Evolutionary conservation across 2,797 vertebrate genomes (phyloP), one percentile per base, ranked within the genome.

Genomic region (Petrocephalus schoutedeni): DNA sequence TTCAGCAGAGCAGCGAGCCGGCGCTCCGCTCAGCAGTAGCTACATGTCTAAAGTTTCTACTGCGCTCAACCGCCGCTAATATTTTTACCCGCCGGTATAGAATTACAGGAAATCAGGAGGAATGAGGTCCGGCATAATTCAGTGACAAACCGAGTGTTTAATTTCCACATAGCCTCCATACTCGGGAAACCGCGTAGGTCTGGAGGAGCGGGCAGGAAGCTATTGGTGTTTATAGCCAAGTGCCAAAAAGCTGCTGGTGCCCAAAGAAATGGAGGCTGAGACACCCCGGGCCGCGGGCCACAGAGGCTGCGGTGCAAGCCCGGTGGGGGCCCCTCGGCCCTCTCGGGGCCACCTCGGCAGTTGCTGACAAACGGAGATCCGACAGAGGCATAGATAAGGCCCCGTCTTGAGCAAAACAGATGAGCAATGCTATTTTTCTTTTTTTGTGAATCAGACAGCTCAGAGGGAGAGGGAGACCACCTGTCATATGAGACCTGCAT

Each of bases 21-120:
- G 77, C 90, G 89, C 92, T 64, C 91, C 91, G 91, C 93, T 93
- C 92, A 95, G 91, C 91, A 93, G 94, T 86, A 93, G 93, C 92
- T 92, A 64, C 87, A 92, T 93, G 94, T 94, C 95, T 95, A 95
- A 91, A 93, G 94, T 96, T 97, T 96, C 96, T 94, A 91, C 94
- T 92, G 94, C 94, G 92, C 94, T 89, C 93, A 94, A 93, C 93
- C 94, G 95, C 95, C 95, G 94, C 96, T 97, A 96, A 97, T 97
- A 98, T 97, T 97, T 98, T 97, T 97, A 98, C 96, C 96, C 95
- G 92, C 94, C 93, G 95, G 96, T 96, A 96, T 98, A 97, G 95
- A 95, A 95, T 98, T 98, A 98, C 97, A 98, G 97, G 96, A 98
- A 98, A 97, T 97, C 93, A 95, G 95, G 95, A 95, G 94, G 94